A percentile compares a stretch with the other conserved stretches of the same genome.
Evolutionary conservation across 2,888 invertebrate genomes (phyloP).

Genomic region (Acheta domesticus): DNA sequence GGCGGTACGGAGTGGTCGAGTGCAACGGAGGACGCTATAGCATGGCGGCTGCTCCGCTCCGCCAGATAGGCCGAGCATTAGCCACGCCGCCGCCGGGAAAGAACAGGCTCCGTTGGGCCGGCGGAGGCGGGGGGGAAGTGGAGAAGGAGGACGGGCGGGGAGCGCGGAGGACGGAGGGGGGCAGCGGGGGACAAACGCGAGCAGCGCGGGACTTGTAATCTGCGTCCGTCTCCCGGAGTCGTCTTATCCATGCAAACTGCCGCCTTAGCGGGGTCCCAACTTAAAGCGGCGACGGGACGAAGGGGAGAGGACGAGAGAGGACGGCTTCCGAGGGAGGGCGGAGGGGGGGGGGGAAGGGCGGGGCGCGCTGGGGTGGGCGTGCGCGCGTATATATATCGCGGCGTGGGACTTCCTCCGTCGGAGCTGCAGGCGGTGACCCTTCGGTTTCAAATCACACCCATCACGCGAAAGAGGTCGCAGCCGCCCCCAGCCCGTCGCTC

Average conservation of each 20-base stretch:
- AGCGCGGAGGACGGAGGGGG: neutral
- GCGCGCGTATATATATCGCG: neutral
- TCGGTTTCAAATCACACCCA: constrained; percentile 33
- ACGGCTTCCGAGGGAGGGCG: neutral
- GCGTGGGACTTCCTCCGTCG: constrained; percentile 1
- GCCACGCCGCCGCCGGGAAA: neutral
- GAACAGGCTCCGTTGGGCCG: neutral
- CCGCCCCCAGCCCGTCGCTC: neutral
- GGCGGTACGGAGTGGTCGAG: no score
- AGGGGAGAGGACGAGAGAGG: neutral
- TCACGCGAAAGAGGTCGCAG: constrained; percentile 23
- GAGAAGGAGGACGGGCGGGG: neutral
- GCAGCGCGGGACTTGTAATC: constrained; percentile 3
- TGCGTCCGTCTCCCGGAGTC: constrained; percentile 18
- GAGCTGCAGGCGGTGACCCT: constrained; percentile 27
- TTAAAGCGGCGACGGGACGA: neutral
- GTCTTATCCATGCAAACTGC: constrained; percentile 9
- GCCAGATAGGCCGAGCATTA: neutral
- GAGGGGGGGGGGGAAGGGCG: neutral
- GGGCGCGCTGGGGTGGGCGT: neutral
- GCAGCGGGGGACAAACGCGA: neutral
- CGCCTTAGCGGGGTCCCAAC: constrained; percentile 1
- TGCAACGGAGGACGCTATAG: no score
- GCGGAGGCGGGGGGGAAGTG: neutral
- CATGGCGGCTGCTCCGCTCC: no score